phyloP scores from a whole-genome alignment of 2,113 vertebrate species.

The Scortum barcoo region DNA sequence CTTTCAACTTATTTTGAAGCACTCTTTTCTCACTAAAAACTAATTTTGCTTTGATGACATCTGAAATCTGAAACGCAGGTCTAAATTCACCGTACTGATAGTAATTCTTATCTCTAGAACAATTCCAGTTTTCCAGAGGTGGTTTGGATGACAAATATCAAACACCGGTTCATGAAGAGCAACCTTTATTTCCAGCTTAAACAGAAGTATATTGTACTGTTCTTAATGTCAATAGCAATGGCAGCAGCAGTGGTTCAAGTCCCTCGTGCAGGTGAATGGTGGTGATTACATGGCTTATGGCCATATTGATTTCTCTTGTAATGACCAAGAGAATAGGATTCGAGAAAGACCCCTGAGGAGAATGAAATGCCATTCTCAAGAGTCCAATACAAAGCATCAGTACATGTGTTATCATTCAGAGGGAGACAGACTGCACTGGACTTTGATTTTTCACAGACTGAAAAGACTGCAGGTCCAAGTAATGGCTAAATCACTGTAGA shows the following conservation, averaged over 20 bases:
- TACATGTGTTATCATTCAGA: conserved; percentile 47
- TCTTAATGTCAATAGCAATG: conserved; percentile 6
- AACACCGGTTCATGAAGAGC: not conserved
- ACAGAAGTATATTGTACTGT: conserved; percentile 13
- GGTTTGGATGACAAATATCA: not conserved
- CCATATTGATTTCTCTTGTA: conserved; percentile 62
- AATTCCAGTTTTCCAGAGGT: not conserved
- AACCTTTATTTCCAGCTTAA: not conserved
- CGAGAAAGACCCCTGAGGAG: conserved; percentile 36
- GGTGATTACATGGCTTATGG: conserved; percentile 39
- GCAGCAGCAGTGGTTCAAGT: not conserved
- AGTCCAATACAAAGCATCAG: conserved; percentile 35
- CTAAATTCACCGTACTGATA: not conserved
- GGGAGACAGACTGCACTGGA: conserved; percentile 23
- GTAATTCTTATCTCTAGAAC: not conserved
- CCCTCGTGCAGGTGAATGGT: conserved; percentile 8
- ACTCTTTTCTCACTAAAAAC: not conserved
- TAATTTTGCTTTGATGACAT: not conserved
- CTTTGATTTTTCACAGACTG: conserved; percentile 19
- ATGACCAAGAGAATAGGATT: conserved; percentile 48
- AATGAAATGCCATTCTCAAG: conserved; percentile 47
- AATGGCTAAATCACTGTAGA: not conserved
- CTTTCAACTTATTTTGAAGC: not conserved
- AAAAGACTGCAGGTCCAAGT: not conserved
- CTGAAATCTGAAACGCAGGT: not conserved